Evolutionary conservation across 2,113 vertebrate genomes (phyloP), one percentile per base, ranked within the genome.

Genomic region (Sclerurus mexicanus): DNA sequence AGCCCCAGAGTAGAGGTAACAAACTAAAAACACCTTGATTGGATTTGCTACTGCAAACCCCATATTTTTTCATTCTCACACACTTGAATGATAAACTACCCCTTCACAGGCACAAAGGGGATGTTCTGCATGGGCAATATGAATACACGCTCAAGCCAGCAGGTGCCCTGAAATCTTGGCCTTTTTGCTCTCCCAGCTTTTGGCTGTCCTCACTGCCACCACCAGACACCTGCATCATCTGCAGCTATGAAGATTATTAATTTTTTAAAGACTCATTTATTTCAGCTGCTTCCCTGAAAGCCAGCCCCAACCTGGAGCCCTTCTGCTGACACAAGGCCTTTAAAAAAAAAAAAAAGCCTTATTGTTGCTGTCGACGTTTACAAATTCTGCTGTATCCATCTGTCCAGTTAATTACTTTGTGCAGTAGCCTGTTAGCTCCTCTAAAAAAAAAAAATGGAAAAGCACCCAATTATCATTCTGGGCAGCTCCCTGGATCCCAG

Each of bases 401-500:
- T 94, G 97, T 84, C 97, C 92, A 69, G 92, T 97, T 97, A 97
- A 97, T 96, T 89, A 97, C 95, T 95, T 97, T 93, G 92, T 85
- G 78, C 95, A 68, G 80, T 88, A 80, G 90, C 80, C 89, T 78
- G 83, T 94, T 94, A 30, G 60, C 75, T 87, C 95, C 93, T 95
- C 89, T 28, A 50, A 42, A 72, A 46, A 68, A 77, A 39, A 39
- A 62, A 39, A 30, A 30, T 49, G 12, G 59, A 47, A 89, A 78
- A 79, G 87, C 60, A 89, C 71, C 58, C 77, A 92, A 91, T 97
- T 96, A 87, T 94, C 93, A 97, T 97, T 97, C 96, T 22, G 49
- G 69, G 89, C 94, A 97, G 93, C 90, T 84, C 25, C 22, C 49
- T 72, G 37, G 7, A 89, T 95, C 52, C 66, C 78, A 4, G 73